Evolutionary conservation across 2,888 invertebrate genomes (phyloP).

Genomic region (Saturnia pavonia): DNA sequence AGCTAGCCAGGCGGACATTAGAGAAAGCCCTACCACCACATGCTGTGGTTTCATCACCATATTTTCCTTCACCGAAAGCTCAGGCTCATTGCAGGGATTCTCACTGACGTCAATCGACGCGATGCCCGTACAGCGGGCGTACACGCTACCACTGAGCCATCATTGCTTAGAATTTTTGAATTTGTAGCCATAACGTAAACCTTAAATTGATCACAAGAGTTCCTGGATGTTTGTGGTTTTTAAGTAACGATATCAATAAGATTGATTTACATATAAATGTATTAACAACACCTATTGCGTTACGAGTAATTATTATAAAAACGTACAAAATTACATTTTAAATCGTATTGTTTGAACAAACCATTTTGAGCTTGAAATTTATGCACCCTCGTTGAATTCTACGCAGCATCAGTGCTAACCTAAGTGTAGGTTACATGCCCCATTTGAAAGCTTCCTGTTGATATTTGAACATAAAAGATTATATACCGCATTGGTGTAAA

Average conservation of each 20-base stretch:
- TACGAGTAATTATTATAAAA: slow-evolving; percentile 21
- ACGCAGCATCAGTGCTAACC: slow-evolving; percentile 64
- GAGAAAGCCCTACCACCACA: too few relatives aligned
- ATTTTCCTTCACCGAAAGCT: too few relatives aligned
- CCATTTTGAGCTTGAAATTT: slow-evolving; percentile 74
- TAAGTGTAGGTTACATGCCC: slow-evolving; percentile 82
- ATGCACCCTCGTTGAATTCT: slow-evolving; percentile 66
- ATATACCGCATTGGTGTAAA: slow-evolving; percentile 81
- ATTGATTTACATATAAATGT: neutral
- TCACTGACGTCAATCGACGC: too few relatives aligned
- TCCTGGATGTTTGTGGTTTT: neutral
- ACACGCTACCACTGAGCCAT: too few relatives aligned
- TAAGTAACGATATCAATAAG: neutral
- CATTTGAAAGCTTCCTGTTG: slow-evolving; percentile 81
- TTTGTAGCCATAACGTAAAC: neutral
- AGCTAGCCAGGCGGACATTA: too few relatives aligned
- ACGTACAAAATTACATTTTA: slow-evolving; percentile 41
- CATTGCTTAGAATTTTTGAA: neutral
- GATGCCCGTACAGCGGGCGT: too few relatives aligned
- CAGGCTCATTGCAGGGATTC: too few relatives aligned
- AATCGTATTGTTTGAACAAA: slow-evolving; percentile 65
- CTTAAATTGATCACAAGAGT: neutral
- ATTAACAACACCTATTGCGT: neutral
- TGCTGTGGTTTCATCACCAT: too few relatives aligned
- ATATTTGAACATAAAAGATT: slow-evolving; percentile 78